These are phyloP conservation scores for Climacteris rufus DNA, from an alignment of 2,113 vertebrate species.

Conservation along the genomic window DNA sequence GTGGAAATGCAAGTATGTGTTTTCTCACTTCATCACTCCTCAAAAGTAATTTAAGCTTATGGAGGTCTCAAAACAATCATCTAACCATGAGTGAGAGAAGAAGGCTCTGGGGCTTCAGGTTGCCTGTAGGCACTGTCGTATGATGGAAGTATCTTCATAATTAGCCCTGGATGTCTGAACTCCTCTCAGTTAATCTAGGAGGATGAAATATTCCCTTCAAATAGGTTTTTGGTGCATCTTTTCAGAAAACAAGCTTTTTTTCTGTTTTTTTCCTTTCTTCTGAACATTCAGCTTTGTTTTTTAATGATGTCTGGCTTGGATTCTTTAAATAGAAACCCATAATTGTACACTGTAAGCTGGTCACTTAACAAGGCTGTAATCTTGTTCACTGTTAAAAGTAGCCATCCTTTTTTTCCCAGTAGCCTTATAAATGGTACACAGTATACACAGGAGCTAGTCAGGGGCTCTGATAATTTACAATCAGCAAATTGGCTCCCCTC, in stretches of 20 bases:
- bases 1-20: neutral
- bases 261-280: neutral
- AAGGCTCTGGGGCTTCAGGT: neutral
- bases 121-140: neutral
- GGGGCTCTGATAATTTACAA: slow-evolving; percentile 20
- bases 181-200: neutral
- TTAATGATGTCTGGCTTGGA: neutral
- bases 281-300: neutral
- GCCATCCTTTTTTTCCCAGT: slow-evolving; percentile 30
- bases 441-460: neutral
- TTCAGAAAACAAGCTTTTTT: neutral
- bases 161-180: neutral
- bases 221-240: neutral
- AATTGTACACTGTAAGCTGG: neutral
- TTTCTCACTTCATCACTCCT: neutral
- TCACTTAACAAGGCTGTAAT: slow-evolving; percentile 5
- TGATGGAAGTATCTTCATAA: neutral
- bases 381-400: slow-evolving; percentile 37
- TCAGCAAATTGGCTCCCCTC: slow-evolving; percentile 52
- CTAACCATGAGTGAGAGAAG: neutral
- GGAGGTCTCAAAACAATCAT: neutral
- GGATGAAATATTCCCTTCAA: neutral
- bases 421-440: slow-evolving; percentile 29
- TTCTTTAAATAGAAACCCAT: slow-evolving; percentile 13
- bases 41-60: neutral